These are phyloP conservation scores for Eueremaeus valkanovi DNA, from an alignment of 2,888 invertebrate species.

Conservation along the genomic window DNA sequence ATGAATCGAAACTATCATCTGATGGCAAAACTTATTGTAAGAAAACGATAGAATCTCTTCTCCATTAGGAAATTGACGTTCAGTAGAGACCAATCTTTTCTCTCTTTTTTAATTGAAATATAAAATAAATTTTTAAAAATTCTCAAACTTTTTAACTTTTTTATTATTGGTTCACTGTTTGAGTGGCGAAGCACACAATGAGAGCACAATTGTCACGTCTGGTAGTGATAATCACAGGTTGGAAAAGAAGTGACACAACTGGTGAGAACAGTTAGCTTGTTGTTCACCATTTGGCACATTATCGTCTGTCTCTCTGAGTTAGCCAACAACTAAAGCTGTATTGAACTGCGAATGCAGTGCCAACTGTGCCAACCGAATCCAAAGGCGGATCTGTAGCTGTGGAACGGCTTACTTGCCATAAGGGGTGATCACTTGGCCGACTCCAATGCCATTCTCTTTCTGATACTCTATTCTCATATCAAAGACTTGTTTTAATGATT, in stretches of 20 bases:
- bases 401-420: background rate
- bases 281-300: constrained; percentile 12
- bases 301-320: constrained; percentile 7
- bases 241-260: background rate
- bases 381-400: background rate
- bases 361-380: constrained; percentile 12
- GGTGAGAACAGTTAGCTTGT: background rate
- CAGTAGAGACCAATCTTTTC: too few species aligned
- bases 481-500: background rate
- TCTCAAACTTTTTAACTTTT: too few species aligned
- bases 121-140: too few species aligned
- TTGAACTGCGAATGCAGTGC: background rate
- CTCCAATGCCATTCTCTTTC: background rate
- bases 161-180: too few species aligned
- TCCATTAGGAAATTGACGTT: too few species aligned
- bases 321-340: background rate
- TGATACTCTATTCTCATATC: background rate
- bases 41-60: constrained; percentile 12
- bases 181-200: background rate
- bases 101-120: constrained; percentile 12
- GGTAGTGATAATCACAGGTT: background rate
- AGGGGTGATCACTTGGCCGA: background rate
- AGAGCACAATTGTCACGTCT: background rate
- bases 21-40: constrained; percentile 9
- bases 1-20: background rate